phyloP scores from a whole-genome alignment of 2,888 invertebrate genomes.

The Sphaerophoria rueppellii region DNA sequence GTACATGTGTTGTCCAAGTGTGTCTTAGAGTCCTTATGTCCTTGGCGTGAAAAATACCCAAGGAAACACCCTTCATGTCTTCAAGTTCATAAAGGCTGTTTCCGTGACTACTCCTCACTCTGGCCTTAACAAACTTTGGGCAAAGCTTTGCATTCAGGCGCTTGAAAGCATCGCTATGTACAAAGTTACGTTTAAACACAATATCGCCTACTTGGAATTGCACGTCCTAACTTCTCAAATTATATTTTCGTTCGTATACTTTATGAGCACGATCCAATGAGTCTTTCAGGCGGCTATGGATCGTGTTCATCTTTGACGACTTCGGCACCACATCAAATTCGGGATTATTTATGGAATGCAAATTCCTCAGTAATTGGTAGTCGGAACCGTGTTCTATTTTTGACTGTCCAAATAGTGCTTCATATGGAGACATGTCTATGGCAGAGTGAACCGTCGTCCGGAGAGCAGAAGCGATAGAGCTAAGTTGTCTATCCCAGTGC shows the following conservation, averaged over 20 bases:
- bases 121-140: slow-evolving; percentile 20
- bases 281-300: neutral
- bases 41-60: neutral
- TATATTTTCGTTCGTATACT: neutral
- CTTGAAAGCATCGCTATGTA: neutral
- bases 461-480: neutral
- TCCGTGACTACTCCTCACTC: neutral
- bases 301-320: slow-evolving; percentile 2
- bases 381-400: slow-evolving; percentile 6
- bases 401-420: slow-evolving; percentile 26
- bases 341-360: slow-evolving; percentile 11
- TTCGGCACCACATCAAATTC: slow-evolving; percentile 24
- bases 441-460: slow-evolving; percentile 14
- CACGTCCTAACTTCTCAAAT: neutral
- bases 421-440: slow-evolving; percentile 28
- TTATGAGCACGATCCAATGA: neutral
- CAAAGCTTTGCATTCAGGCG: slow-evolving; percentile 18
- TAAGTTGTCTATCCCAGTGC: neutral
- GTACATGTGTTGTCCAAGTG: neutral
- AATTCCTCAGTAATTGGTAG: neutral
- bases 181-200: slow-evolving; percentile 9
- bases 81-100: slow-evolving; percentile 3
- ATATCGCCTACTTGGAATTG: neutral
- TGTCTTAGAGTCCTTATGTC: neutral
- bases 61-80: neutral